These are phyloP conservation scores for Netelia inedita DNA, from an alignment of 2,888 invertebrate genomes.

Conservation along the genomic window DNA sequence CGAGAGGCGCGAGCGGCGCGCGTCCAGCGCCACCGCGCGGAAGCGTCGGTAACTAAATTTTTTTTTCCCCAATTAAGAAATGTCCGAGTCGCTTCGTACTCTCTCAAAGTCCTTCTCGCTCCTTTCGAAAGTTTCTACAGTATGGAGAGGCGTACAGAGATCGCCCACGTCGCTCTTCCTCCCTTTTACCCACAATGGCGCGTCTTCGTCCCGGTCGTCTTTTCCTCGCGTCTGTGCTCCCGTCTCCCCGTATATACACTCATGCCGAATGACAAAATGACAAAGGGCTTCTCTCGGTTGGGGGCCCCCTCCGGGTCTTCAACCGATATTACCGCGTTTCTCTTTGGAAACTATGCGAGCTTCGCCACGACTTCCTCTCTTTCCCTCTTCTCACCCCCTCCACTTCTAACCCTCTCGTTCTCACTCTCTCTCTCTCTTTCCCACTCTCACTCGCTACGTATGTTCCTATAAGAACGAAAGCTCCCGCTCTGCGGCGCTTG, in stretches of 20 bases:
- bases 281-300: slow-evolving; percentile 77
- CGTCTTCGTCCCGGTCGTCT: slow-evolving; percentile 48
- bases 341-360: slow-evolving; percentile 83
- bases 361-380: slow-evolving; percentile 60
- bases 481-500: slow-evolving; percentile 75
- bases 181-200: neutral
- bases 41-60: neutral
- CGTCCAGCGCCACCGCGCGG: neutral
- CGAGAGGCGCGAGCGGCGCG: neutral
- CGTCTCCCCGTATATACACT: slow-evolving; percentile 68
- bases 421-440: slow-evolving; percentile 51
- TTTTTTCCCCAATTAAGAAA: neutral
- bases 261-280: slow-evolving; percentile 83
- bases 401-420: slow-evolving; percentile 14
- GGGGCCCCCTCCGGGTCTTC: slow-evolving; percentile 79
- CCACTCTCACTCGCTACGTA: slow-evolving; percentile 29
- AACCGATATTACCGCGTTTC: slow-evolving; percentile 83
- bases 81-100: neutral
- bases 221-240: slow-evolving; percentile 37
- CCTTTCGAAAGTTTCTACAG: too few species aligned
- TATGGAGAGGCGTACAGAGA: neutral
- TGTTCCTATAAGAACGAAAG: slow-evolving; percentile 75
- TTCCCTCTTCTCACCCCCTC: slow-evolving; percentile 4
- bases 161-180: slow-evolving; percentile 17
- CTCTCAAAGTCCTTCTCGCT: neutral